A percentile compares a stretch with the other conserved stretches of the same genome.
phyloP scores from a whole-genome alignment of 2,797 vertebrate species.

The Lacerta viridis region DNA sequence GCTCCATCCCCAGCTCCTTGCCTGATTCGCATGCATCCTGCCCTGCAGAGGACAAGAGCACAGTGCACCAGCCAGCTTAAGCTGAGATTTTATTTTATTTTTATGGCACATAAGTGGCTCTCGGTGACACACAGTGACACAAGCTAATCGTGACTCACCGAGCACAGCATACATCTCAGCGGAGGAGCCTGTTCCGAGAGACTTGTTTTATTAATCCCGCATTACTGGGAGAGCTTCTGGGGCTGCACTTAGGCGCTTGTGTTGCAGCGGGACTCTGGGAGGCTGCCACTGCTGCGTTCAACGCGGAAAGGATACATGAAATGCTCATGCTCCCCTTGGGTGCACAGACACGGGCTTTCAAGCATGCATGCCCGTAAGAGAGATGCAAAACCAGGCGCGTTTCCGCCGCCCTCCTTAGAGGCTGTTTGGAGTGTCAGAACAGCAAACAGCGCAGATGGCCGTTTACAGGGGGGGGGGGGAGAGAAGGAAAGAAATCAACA shows the following conservation, averaged over 20 bases:
- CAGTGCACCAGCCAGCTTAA: neutral
- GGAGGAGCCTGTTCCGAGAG: slow-evolving; percentile 23
- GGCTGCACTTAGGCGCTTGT: neutral
- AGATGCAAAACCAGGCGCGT: neutral
- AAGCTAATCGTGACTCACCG: slow-evolving; percentile 27
- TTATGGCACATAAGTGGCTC: slow-evolving; percentile 17
- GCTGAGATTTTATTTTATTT: neutral
- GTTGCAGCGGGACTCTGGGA: neutral
- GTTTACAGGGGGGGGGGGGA: no score
- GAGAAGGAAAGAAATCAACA: neutral
- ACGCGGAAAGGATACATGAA: neutral
- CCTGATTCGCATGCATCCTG: neutral
- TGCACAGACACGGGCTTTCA: neutral
- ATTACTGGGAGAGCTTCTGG: slow-evolving; percentile 19
- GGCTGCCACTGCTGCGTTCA: no score
- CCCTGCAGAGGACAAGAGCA: slow-evolving; percentile 8
- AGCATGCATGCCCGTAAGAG: neutral
- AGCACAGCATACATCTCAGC: slow-evolving; percentile 3
- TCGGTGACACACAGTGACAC: slow-evolving; percentile 34
- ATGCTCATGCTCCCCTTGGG: neutral
- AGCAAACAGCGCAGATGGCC: neutral
- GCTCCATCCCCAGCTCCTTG: neutral
- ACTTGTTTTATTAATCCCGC: slow-evolving; percentile 37
- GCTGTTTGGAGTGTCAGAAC: neutral
- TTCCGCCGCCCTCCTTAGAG: neutral